Conservation (phyloP, 2,113 vertebrate genomes). For the Campylorhamphus procurvoides region DNA sequence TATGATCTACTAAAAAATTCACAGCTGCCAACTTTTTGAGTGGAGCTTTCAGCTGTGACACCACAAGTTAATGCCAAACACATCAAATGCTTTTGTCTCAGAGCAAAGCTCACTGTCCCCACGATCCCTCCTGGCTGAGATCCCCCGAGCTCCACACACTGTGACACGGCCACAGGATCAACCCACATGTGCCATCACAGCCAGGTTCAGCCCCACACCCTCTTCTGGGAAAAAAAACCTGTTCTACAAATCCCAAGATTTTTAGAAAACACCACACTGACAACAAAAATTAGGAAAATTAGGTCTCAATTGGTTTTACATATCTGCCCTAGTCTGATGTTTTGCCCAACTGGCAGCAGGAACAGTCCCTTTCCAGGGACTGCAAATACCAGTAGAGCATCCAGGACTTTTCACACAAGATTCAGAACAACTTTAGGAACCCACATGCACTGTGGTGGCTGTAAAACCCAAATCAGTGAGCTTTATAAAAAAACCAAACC, state of each 20-base stretch:
- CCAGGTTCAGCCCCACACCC: neutral
- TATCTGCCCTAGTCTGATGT: neutral
- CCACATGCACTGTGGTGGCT: neutral
- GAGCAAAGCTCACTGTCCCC: neutral
- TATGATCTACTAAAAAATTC: slow-evolving; percentile 37
- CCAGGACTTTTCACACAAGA: neutral
- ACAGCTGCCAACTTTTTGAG: slow-evolving; percentile 13
- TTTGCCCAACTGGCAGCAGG: neutral
- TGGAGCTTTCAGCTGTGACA: slow-evolving; percentile 6
- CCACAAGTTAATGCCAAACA: neutral
- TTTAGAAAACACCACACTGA: no score
- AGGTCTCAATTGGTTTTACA: neutral
- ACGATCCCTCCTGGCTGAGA: neutral
- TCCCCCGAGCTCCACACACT: neutral
- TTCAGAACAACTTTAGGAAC: neutral
- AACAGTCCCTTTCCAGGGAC: neutral
- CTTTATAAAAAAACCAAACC: neutral
- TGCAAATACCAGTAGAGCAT: neutral
- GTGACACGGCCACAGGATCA: neutral
- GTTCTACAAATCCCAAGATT: no score
- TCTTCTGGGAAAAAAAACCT: neutral
- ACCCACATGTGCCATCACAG: rapidly evolving
- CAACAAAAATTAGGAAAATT: neutral
- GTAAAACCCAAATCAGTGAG: neutral
- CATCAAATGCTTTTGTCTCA: neutral